Base-by-base conservation (phyloP, 2,797 vertebrate species). In the Botia almorhae region DNA sequence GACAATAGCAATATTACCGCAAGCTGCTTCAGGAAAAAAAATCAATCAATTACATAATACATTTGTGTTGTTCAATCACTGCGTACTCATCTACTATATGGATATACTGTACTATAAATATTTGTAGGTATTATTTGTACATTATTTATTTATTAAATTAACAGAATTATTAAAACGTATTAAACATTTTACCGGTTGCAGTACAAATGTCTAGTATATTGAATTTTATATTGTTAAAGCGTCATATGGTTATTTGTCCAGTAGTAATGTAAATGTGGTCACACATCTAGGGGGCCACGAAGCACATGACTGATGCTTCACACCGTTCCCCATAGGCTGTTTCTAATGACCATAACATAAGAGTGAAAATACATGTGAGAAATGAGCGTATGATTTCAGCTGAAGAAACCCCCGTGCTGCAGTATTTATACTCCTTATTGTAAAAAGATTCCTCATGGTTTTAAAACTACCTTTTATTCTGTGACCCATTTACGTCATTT, bases 271-370 rank as follows among this genome's bases (percentile, higher is more conserved):
- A 69, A 82, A 69, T 69, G 51, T 65, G 55, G 58, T 65, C 72
- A 55, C 21, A 26, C 67, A 17, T 82, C 83, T 77, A 56, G 5
- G 39, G 36, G 36, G 36, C 6, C 36, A 39, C 7, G 81, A 70
- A 81, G 78, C 86, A 86, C 85, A 88, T 85, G 81, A 85, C 87
- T 89, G 88, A 86, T 87, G 79, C 67, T 17, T 69, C 85, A 85
- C 86, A 89, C 87, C 84, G 89, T 91, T 91, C 88, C 89, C 90
- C 33, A 63, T 50, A 78, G 88, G 83, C 87, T 60, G 1, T 81
- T 91, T 86, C 74, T 73, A 81, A 80, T 75, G 68, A 77, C 76
- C 81, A 83, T 89, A 87, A 86, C 87, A 84, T 67, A 63, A 87
- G 86, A 74, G 81, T 87, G 78, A 85, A 85, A 60, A 60, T 55